Base-by-base conservation (phyloP, 2,797 vertebrate genomes). In the Syndactyla subalaris region DNA sequence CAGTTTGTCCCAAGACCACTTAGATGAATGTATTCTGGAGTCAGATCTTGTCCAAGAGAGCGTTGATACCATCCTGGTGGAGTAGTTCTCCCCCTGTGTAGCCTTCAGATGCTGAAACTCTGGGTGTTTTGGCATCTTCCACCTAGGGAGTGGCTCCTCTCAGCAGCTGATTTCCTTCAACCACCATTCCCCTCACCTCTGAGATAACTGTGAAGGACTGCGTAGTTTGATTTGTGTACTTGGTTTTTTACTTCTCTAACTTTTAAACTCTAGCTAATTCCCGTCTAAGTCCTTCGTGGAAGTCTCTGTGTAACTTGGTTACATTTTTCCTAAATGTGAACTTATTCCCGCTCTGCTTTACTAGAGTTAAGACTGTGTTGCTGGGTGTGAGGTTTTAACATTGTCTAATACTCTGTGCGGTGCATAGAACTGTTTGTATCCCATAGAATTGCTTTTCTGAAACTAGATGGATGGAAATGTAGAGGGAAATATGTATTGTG, bases 1-100 rank as follows among this genome's bases (percentile, higher is more conserved):
- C 93, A 96, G 97, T 79, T 97, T 98, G 82, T 83, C 97, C 14
- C 99, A 99, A 84, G 99, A 99, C 92, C 99, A 98, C 32, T 98
- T 98, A 57, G 99, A 98, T 94, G 98, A 99, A 66, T 98, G 98
- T 95, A 98, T 98, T 5, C 97, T 99, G 92, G 99, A 99, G 98
- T 98, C 99, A 1, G 98, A 99, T 95, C 96, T 98, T 76, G 98
- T 98, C 62, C 99, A 99, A 96, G 99, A 99, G 96, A 99, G 98
- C 1, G 97, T 98, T 29, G 99, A 99, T 24, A 98, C 98, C 0
- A 98, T 98, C 55, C 97, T 98, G 4, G 98, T 98, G 12, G 99
- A 99, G 95, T 99, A 98, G 93, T 55, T 86, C 51, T 85, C 68
- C 43, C 71, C 36, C 30, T 46, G 63, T 59, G 59, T 84, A 45